Evolutionary conservation across 2,797 vertebrate species (phyloP), one percentile per base, ranked within the genome.

Genomic region (Gila robusta): DNA sequence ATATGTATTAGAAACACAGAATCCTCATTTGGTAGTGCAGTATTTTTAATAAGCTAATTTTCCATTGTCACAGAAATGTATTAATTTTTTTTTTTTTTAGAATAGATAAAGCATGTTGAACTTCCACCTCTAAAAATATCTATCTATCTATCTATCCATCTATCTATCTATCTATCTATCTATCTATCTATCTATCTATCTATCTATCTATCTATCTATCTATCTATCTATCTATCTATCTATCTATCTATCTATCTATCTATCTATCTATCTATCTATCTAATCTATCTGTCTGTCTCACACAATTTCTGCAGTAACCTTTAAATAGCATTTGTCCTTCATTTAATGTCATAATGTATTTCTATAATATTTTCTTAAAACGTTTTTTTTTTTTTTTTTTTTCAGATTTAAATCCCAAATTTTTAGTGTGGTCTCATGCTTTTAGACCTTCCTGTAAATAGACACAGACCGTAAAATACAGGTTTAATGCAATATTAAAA

Each of bases 31-130:
- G 84, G 56, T 86, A 81, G 71, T 49, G 66, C 64, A 47, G 26
- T 84, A 59, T 82, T 82, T 79, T 81, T 83, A 83, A 81, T 82
- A 28, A 78, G 84, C 72, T 77, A 32, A 82, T 87, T 89, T 79
- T 79, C 72, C 47, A 79, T 59, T 69, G 41, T 39, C 23, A 67
- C 66, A 79, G 67, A 89, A 82, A 79, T 62, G 49, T 64, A 73
- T 74, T 62, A 32, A n/a, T n/a, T n/a, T n/a, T 69, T 78, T 39
- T 32, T 28, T 16, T 54, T 47, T 23, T 54, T 1, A 28, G 44
- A 39, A 49, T 62, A 69, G 37, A 39, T 28, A 49, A 2, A 10
- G 56, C 16, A 59, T 23, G 28, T 47, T 83, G 6, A 74, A 62
- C 26, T 28, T 73, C 5, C 10, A 44, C 9, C 64, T 41, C 7